These are phyloP conservation scores for Dasyornis broadbenti DNA, from an alignment of 2,113 vertebrate genomes.

Conservation along the genomic window DNA sequence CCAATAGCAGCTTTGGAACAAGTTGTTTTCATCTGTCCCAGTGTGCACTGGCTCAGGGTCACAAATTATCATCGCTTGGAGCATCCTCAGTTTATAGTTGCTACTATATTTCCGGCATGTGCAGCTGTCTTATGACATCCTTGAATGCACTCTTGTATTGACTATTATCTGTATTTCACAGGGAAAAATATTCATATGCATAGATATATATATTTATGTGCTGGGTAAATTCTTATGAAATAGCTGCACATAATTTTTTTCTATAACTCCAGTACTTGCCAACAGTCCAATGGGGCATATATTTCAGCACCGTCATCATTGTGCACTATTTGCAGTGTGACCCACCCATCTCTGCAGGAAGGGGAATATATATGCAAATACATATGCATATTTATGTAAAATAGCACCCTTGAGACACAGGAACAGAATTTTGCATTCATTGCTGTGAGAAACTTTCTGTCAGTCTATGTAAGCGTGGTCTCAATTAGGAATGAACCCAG, in stretches of 20 bases:
- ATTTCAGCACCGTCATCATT: neutral
- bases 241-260: neutral
- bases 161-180: neutral
- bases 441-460: neutral
- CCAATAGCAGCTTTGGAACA: constrained; percentile 3
- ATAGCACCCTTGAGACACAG: neutral
- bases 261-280: neutral
- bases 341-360: neutral
- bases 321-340: neutral
- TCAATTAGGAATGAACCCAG: neutral
- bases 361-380: neutral
- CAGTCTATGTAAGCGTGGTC: fast-evolving
- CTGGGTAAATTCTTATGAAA: neutral
- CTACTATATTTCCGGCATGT: neutral
- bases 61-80: neutral
- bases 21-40: constrained; percentile 35
- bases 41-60: neutral
- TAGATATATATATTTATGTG: neutral
- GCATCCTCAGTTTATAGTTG: neutral
- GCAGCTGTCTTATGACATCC: neutral
- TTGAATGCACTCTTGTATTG: neutral
- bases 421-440: neutral
- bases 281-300: neutral
- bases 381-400: neutral
- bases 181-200: neutral